Evolutionary conservation across 1,140 invertebrate species (phyloP).

Genomic region (Chironomus striatipennis): DNA sequence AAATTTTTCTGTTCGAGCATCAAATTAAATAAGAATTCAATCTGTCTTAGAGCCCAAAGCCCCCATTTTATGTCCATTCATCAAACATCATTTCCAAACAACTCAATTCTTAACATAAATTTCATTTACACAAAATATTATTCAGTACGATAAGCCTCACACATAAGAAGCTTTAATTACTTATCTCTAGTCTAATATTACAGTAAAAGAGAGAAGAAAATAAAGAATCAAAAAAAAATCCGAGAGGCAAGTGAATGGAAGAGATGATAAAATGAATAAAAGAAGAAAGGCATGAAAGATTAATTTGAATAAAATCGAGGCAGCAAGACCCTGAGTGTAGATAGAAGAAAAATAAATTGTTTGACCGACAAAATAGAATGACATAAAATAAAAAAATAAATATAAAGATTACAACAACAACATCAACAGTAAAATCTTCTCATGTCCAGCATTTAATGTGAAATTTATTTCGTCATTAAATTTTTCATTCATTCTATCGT

Average conservation of each 20-base stretch:
- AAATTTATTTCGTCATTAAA: slow-evolving; percentile 10
- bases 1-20: too few relatives aligned
- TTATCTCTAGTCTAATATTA: background rate
- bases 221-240: background rate
- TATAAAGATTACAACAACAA: background rate
- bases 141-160: background rate
- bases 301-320: background rate
- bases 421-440: background rate
- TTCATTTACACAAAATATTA: background rate
- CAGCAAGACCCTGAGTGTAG: background rate
- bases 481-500: background rate
- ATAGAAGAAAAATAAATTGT: background rate
- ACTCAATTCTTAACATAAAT: background rate
- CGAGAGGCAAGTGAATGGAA: background rate
- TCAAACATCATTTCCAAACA: background rate
- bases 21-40: too few relatives aligned
- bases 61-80: too few relatives aligned
- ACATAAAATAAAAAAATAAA: background rate
- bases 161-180: slow-evolving; percentile 8
- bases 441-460: slow-evolving; percentile 12
- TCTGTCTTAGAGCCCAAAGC: too few relatives aligned
- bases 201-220: background rate
- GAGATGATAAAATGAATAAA: background rate
- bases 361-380: background rate
- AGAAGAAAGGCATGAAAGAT: background rate